Evolutionary conservation across 2,797 vertebrate genomes (phyloP).

Genomic region (Phataginus tetradactyla): DNA sequence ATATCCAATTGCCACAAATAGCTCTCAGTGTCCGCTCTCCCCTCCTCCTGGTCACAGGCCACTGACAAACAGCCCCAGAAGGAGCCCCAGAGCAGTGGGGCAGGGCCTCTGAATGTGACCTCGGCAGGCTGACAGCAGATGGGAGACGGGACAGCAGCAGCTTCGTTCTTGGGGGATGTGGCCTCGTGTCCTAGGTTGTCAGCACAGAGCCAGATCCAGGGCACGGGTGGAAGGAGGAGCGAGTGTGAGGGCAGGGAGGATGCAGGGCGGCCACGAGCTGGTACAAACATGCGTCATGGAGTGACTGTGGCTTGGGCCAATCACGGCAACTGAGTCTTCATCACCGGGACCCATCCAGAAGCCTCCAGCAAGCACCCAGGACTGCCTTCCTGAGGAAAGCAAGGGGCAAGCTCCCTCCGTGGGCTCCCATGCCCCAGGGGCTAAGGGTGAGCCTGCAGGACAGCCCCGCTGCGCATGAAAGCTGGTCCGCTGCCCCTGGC

Average conservation of each 20-base stretch:
- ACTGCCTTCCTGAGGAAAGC: not conserved
- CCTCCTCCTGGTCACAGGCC: rapidly evolving
- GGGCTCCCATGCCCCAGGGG: not conserved
- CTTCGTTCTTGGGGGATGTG: rapidly evolving
- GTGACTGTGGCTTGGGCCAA: not conserved
- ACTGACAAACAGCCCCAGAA: rapidly evolving
- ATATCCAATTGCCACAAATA: rapidly evolving
- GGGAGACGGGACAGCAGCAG: not conserved
- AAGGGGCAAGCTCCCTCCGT: not conserved
- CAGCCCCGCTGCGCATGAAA: not conserved
- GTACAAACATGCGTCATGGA: rapidly evolving
- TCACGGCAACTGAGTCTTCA: not conserved
- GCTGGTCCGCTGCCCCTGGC: not conserved
- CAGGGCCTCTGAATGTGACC: rapidly evolving
- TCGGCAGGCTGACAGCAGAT: rapidly evolving
- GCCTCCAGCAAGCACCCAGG: not conserved
- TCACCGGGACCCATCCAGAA: not conserved
- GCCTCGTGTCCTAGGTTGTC: not conserved
- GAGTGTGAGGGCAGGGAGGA: not conserved
- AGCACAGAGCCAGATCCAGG: not conserved
- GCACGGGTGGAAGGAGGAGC: rapidly evolving
- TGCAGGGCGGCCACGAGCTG: not conserved
- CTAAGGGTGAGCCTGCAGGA: not conserved
- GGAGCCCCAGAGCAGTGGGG: not conserved
- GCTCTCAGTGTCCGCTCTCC: not conserved